These are phyloP conservation scores for Lerema accius DNA, from an alignment of 1,140 invertebrate species.

Conservation along the genomic window DNA sequence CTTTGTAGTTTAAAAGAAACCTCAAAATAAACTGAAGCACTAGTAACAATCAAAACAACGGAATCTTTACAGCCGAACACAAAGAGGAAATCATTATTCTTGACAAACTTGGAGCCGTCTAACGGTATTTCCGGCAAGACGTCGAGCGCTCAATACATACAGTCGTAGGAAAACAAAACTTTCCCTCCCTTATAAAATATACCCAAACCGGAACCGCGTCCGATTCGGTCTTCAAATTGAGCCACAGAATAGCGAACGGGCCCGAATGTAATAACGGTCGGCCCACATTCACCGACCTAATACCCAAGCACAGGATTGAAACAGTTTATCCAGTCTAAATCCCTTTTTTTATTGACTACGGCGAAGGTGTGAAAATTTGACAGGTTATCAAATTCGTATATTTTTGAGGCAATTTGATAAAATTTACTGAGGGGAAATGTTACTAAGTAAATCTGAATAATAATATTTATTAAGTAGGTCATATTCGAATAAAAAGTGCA, in stretches of 20 bases:
- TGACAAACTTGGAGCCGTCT: constrained; percentile 14
- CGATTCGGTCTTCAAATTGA: constrained; percentile 40
- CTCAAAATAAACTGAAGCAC: background rate
- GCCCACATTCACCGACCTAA: constrained; percentile 41
- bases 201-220: constrained; percentile 18
- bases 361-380: background rate
- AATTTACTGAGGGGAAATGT: too few species aligned
- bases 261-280: constrained; percentile 38
- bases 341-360: constrained; percentile 11
- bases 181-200: constrained; percentile 15
- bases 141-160: constrained; percentile 1
- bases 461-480: too few species aligned
- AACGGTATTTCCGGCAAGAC: constrained; percentile 10
- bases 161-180: constrained; percentile 33
- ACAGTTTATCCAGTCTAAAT: constrained; percentile 8
- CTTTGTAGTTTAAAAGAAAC: background rate
- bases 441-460: too few species aligned
- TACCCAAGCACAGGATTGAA: constrained; percentile 26
- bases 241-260: constrained; percentile 36
- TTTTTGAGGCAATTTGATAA: too few species aligned
- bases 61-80: constrained; percentile 2
- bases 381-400: background rate
- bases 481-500: too few species aligned
- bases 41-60: constrained; percentile 12
- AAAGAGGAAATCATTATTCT: constrained; percentile 24